These are phyloP conservation scores for Maniola hyperantus DNA, from an alignment of 2,888 invertebrate species.

Conservation along the genomic window DNA sequence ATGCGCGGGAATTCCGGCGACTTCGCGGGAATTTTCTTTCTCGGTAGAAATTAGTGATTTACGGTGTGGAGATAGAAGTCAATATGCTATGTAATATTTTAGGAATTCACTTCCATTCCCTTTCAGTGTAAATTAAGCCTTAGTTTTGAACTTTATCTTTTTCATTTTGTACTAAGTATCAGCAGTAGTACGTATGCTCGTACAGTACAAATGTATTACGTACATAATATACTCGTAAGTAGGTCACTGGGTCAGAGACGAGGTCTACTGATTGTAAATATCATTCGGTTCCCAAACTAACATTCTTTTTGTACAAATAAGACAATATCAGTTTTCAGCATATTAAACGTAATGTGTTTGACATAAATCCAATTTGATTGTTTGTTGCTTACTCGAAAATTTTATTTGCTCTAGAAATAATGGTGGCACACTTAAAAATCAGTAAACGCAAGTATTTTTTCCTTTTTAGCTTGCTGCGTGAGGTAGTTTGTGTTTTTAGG, in stretches of 20 bases:
- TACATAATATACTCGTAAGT: slow-evolving; percentile 78
- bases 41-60: too few species aligned
- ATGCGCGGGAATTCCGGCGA: too few species aligned
- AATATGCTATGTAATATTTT: too few species aligned
- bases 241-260: slow-evolving; percentile 86
- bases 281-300: slow-evolving; percentile 67
- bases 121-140: too few species aligned
- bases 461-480: background rate
- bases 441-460: background rate
- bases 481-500: too few species aligned
- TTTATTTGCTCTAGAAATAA: background rate
- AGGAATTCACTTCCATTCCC: too few species aligned
- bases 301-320: slow-evolving; percentile 46
- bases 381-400: background rate
- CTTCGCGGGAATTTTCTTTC: too few species aligned
- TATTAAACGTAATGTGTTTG: slow-evolving; percentile 24
- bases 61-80: too few species aligned
- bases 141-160: too few species aligned
- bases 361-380: slow-evolving; percentile 8
- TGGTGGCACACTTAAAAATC: background rate
- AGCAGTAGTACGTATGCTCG: slow-evolving; percentile 17
- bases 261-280: slow-evolving; percentile 51
- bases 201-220: slow-evolving; percentile 44
- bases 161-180: slow-evolving; percentile 1
- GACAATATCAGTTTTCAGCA: slow-evolving; percentile 21